These are phyloP conservation scores for Bactericera cockerelli DNA, from an alignment of 1,140 invertebrate genomes.

Conservation along the genomic window DNA sequence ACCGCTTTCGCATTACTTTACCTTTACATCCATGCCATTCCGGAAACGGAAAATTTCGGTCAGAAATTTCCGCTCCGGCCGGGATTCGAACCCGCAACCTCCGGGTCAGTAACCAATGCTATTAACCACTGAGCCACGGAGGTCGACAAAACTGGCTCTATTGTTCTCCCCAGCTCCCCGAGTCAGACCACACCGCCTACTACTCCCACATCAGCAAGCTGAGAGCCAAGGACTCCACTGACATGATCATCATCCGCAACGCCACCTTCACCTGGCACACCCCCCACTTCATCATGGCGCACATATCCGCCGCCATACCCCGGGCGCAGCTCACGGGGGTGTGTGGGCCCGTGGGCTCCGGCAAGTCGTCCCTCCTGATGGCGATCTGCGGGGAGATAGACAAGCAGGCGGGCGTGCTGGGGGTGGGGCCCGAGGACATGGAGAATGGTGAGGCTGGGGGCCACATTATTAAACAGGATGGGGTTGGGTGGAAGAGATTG, in stretches of 20 bases:
- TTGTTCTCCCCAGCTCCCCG: conserved; percentile 15
- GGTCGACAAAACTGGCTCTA: too few species aligned
- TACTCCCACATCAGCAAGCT: conserved; percentile 15
- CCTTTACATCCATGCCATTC: too few species aligned
- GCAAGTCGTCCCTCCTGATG: conserved; percentile 58
- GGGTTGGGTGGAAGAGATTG: too few species aligned
- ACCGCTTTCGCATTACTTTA: too few species aligned
- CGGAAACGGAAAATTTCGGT: too few species aligned
- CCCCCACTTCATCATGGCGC: conserved; percentile 33
- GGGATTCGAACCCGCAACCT: too few species aligned
- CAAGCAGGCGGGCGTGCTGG: conserved; percentile 42
- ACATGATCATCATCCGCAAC: conserved; percentile 24
- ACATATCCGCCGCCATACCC: conserved; percentile 35
- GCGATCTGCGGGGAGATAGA: conserved; percentile 59
- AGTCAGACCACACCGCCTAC: conserved; percentile 18
- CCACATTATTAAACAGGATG: too few species aligned
- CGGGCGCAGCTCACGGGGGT: conserved; percentile 49
- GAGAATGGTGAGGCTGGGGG: conserved; percentile 41
- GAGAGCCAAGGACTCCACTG: conserved; percentile 1
- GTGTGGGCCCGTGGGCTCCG: conserved; percentile 54
- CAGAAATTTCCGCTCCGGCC: too few species aligned
- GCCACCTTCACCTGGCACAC: conserved; percentile 31
- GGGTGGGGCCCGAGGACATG: conserved; percentile 36
- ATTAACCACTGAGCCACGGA: too few species aligned
- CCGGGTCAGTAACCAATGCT: too few species aligned